Percentiles rank a stretch among this genome's conserved stretches.
phyloP scores from a whole-genome alignment of 92 coral and sea anemone genomes.

The Porites divaricata region DNA sequence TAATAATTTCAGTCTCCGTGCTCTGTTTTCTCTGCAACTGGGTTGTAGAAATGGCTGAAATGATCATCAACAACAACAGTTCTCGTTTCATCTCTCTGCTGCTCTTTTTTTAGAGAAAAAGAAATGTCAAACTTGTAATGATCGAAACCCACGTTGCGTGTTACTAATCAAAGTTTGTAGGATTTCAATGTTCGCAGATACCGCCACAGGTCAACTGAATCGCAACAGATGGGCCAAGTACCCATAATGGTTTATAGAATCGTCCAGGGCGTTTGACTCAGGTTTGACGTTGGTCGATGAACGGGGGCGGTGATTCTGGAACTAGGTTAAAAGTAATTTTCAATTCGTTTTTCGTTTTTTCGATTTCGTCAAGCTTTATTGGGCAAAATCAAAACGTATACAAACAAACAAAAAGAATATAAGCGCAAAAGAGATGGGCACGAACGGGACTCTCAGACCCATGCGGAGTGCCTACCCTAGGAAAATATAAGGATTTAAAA shows the following conservation, averaged over 20 bases:
- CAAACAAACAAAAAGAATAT: too few relatives aligned
- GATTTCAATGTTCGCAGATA: background rate
- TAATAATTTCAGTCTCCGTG: too few relatives aligned
- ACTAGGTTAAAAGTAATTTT: too few relatives aligned
- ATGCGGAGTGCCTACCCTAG: too few relatives aligned
- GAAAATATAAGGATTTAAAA: too few relatives aligned
- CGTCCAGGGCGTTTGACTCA: background rate
- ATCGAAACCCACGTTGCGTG: background rate
- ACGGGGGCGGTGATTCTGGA: too few relatives aligned
- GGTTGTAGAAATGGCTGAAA: background rate
- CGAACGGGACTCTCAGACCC: too few relatives aligned
- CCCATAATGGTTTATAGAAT: background rate
- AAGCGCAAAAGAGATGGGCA: too few relatives aligned
- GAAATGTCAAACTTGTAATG: background rate
- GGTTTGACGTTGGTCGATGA: too few relatives aligned
- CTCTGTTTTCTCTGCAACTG: background rate
- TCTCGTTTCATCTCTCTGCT: background rate
- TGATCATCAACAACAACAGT: background rate
- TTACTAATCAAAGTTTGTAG: background rate
- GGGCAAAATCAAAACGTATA: too few relatives aligned
- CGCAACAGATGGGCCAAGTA: background rate
- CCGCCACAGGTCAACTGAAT: background rate
- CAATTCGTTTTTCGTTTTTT: too few relatives aligned
- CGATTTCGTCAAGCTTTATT: too few relatives aligned
- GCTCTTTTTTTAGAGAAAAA: background rate